Percentiles rank a stretch among this genome's conserved stretches.
These are phyloP conservation scores for Malachius bipustulatus DNA, from an alignment of 2,888 invertebrate species.

Conservation along the genomic window DNA sequence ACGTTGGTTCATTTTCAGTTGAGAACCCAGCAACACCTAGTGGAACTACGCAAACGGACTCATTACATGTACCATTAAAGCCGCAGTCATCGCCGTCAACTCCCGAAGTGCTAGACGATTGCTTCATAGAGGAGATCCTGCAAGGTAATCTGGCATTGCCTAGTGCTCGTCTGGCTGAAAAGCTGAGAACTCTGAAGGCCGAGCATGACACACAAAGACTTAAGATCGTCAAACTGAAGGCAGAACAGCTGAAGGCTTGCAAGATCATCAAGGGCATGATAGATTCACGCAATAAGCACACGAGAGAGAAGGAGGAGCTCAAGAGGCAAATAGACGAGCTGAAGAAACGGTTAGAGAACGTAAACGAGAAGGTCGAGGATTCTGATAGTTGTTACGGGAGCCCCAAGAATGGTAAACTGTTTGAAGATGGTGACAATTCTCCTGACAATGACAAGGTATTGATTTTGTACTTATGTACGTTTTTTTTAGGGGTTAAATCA, in stretches of 20 bases:
- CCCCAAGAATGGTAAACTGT: too few species aligned
- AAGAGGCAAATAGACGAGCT: slow-evolving; percentile 25
- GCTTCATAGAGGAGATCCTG: slow-evolving; percentile 6
- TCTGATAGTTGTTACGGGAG: too few species aligned
- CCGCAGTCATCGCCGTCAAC: slow-evolving; percentile 12
- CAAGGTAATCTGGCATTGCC: slow-evolving; percentile 10
- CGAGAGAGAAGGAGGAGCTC: slow-evolving; percentile 30
- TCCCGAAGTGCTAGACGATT: slow-evolving; percentile 16
- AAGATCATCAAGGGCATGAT: slow-evolving; percentile 35
- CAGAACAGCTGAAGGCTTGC: slow-evolving; percentile 35
- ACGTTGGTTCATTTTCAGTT: slow-evolving; percentile 33
- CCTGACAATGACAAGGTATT: too few species aligned
- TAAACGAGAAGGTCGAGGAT: too few species aligned
- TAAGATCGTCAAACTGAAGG: slow-evolving; percentile 31
- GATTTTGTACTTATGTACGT: too few species aligned
- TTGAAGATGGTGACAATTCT: too few species aligned
- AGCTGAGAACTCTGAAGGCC: slow-evolving; percentile 16
- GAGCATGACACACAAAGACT: slow-evolving; percentile 22
- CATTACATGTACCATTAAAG: slow-evolving; percentile 24
- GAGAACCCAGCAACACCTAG: slow-evolving; percentile 31
- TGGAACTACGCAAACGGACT: slow-evolving; percentile 28
- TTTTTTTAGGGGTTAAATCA: too few species aligned
- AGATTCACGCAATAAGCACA: slow-evolving; percentile 28
- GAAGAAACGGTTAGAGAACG: slow-evolving; percentile 23
- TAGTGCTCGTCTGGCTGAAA: slow-evolving; percentile 14